phyloP scores from a whole-genome alignment of 2,888 invertebrate genomes.

The Lycophotia porphyrea region DNA sequence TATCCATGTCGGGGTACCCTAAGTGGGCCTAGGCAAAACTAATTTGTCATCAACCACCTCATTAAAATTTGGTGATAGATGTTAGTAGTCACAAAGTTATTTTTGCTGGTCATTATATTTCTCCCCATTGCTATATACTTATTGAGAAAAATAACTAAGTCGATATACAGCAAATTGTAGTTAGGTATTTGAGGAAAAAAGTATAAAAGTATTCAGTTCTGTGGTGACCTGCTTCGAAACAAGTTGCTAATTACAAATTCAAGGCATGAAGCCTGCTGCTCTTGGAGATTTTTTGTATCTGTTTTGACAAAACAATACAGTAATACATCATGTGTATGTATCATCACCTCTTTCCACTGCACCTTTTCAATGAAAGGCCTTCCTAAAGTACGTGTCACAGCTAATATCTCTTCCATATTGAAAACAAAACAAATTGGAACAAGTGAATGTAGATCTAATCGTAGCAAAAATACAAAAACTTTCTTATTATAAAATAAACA shows the following conservation, averaged over 20 bases:
- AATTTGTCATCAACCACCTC: no score
- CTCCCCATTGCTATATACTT: no score
- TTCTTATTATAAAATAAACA: constrained; percentile 40
- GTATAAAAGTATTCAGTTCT: neutral
- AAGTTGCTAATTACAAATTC: constrained; percentile 48
- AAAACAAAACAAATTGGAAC: constrained; percentile 13
- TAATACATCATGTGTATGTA: neutral
- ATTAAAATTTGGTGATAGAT: no score
- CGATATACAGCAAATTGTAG: neutral
- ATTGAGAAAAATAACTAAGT: neutral
- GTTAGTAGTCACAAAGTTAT: no score
- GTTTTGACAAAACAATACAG: neutral
- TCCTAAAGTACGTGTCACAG: neutral
- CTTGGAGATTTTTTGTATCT: constrained; percentile 8
- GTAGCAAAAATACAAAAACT: constrained; percentile 26
- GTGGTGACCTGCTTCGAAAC: constrained; percentile 31
- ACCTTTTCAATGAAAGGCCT: neutral
- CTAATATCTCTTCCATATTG: neutral
- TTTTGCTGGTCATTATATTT: no score
- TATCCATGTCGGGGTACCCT: no score
- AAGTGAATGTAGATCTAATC: constrained; percentile 18
- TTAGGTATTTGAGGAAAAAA: constrained; percentile 43
- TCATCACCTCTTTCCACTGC: neutral
- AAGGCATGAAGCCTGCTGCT: constrained; percentile 15
- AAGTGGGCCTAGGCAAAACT: no score